These are phyloP conservation scores for Mirounga angustirostris DNA, from an alignment of 2,113 vertebrate species.

Conservation along the genomic window DNA sequence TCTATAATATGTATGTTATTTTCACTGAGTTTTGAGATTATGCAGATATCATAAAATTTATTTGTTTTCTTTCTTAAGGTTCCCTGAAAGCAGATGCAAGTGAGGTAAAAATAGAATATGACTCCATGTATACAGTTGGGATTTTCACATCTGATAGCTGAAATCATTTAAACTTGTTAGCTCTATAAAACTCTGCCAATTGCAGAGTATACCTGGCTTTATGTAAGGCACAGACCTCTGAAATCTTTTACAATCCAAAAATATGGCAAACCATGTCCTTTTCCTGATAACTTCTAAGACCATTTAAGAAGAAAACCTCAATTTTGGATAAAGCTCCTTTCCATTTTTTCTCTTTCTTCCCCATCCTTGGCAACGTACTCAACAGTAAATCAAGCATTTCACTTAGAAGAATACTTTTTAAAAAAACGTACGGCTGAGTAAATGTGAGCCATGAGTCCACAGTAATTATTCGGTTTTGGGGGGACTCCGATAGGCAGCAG, in stretches of 20 bases:
- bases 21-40: slow-evolving; percentile 40
- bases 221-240: not conserved
- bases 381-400: not conserved
- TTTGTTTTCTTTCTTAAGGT: slow-evolving; percentile 8
- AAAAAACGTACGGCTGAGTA: not conserved
- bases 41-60: not conserved
- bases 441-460: not conserved
- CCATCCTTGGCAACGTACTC: not conserved
- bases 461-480: not conserved
- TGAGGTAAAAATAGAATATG: not conserved
- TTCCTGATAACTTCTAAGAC: not conserved
- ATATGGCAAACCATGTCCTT: not conserved
- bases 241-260: not conserved
- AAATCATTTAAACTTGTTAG: not conserved
- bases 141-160: not conserved
- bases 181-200: not conserved
- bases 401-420: slow-evolving; percentile 2
- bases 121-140: not conserved
- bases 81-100: not conserved
- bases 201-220: not conserved
- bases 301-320: not conserved
- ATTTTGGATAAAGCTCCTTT: not conserved
- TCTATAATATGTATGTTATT: not conserved
- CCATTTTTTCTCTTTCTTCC: not conserved
- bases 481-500: not conserved